Evolutionary conservation across 2,797 vertebrate species (phyloP), one percentile per base, ranked within the genome.

Genomic region (Gallirallus australis): DNA sequence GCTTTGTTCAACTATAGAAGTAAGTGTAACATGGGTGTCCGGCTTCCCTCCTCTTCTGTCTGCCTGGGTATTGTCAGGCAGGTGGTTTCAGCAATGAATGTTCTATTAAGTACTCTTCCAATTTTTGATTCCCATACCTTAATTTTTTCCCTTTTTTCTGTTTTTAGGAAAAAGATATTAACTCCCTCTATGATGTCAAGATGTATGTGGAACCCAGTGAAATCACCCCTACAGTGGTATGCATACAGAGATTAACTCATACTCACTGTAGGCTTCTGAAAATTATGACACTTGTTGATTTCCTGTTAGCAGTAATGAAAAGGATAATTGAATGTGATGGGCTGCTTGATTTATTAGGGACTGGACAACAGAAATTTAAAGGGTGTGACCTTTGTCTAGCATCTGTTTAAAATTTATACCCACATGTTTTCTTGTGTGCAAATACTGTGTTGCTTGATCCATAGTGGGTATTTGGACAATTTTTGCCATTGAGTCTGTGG

Each of bases 171-270:
- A 98, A 98, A 95, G 98, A 98, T 92, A 98, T 98, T 52, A 99
- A 98, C 84, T 98, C 98, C 13, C 98, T 99, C 66, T 99, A 99
- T 64, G 99, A 98, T 3, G 96, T 98, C 90, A 99, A 98, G 96
- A 98, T 98, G 59, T 99, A 99, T 3, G 99, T 99, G 97, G 98
- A 99, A 37, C 99, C 99, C 56, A 99, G 99, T 65, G 99, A 99
- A 97, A 99, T 99, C 54, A 99, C 98, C n/a, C 98, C 98, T 13
- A 96, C 98, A 33, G 97, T 98, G 99, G 99, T 99, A 98, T 6
- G 97, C 48, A 25, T 42, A 23, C 40, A 84, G 39, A 92, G 15
- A 73, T 17, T 86, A 35, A 39, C 6, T 91, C 75, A 76, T 16
- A 39, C 17, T 63, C 90, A 53, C 16, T 72, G 9, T 61, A 92